Evolutionary conservation across 1,140 invertebrate genomes (phyloP), one percentile per base, ranked within the genome.

Genomic region (Euschistus heros): DNA sequence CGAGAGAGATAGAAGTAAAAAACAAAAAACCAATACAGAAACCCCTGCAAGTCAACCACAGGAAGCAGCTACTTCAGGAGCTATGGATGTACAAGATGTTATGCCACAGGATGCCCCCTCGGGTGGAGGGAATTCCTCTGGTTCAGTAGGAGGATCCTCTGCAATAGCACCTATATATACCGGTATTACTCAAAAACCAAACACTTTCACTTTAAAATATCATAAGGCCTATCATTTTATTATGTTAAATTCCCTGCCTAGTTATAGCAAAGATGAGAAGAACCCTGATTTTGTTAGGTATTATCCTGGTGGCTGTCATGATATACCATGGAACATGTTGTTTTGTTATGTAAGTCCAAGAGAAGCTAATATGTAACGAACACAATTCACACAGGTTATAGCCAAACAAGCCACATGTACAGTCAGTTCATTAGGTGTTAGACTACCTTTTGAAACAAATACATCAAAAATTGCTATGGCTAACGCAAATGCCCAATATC

Each of bases 291-390:
- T 44, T 44, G 17, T 44, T 10, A 7, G 42, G 7, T 44, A 10
- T 17, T 44, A 10, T 44, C 42, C 42, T 44, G 42, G 8, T 8
- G 42, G 42, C 7, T 54, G n/a, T 26, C 26, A 15, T 18, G 62
- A 22, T 46, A 24, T 52, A 30, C 44, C 55, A 24, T 37, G 62
- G 47, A 37, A 69, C 60, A 65, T 62, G 60, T 62, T 66, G 64
- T 68, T 67, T 64, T 66, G 65, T 54, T n/a, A 60, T 46, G 59
- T 50, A 63, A 15, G n/a, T 52, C 44, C 52, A 24, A 64, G 57
- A 50, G 37, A 57, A n/a, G 73, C 74, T 74, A 74, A 74, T 44
- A 44, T 44, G 42, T 44, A 10, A 17, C 7, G 42, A 44, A 44
- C 42, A 44, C 42, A 44, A 44, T 44, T 44, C 17, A 44, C 42